Conservation (phyloP, 2,888 invertebrate genomes). For the Sialis fuliginosa region DNA sequence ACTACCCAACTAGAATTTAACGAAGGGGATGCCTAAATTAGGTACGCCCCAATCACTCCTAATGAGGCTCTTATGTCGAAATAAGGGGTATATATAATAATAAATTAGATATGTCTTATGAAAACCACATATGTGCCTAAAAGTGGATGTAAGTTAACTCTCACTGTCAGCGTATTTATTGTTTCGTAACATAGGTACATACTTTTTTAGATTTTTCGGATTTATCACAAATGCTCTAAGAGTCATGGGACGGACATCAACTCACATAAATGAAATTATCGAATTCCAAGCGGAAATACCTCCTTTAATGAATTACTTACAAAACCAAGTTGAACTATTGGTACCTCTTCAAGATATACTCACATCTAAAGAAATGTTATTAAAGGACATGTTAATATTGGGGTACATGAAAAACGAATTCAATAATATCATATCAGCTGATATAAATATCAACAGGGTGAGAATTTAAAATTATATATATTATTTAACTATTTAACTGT, state of each 20-base stretch:
- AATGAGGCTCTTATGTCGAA: too few relatives aligned
- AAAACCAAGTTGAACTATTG: constrained; percentile 1
- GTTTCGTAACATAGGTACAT: too few relatives aligned
- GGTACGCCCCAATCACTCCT: too few relatives aligned
- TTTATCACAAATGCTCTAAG: not conserved
- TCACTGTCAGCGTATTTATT: too few relatives aligned
- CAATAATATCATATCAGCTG: constrained; percentile 16
- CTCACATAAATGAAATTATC: constrained; percentile 2
- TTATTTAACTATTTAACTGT: not conserved
- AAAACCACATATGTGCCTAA: too few relatives aligned
- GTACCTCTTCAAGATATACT: not conserved
- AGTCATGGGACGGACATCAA: not conserved
- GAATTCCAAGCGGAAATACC: constrained; percentile 2
- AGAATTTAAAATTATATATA: constrained; percentile 10
- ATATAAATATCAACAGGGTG: constrained; percentile 23
- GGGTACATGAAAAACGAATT: not conserved
- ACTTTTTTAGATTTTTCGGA: constrained; percentile 1
- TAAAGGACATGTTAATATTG: not conserved
- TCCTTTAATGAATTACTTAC: constrained; percentile 2
- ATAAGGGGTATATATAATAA: too few relatives aligned
- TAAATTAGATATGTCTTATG: too few relatives aligned
- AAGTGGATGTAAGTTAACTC: too few relatives aligned
- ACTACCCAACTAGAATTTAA: too few relatives aligned
- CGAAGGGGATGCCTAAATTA: too few relatives aligned
- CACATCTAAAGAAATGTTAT: not conserved